These are phyloP conservation scores for Prosopocoilus inquinatus DNA, from an alignment of 2,888 invertebrate species.

Conservation along the genomic window DNA sequence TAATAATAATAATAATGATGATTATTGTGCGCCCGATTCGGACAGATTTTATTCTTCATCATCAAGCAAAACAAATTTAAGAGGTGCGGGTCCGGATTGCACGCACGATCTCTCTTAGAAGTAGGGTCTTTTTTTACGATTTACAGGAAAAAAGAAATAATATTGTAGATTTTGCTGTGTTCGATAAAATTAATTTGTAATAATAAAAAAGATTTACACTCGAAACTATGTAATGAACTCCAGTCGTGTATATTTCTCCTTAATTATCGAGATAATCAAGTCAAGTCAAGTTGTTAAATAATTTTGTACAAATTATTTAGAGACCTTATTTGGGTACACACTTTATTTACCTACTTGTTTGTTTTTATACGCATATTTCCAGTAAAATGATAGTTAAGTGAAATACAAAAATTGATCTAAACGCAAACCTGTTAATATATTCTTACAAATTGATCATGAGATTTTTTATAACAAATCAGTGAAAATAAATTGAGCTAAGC, in stretches of 20 bases:
- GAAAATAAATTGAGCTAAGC: constrained; percentile 18
- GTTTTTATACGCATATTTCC: constrained; percentile 12
- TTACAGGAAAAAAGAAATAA: constrained; percentile 15
- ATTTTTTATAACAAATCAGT: constrained; percentile 19
- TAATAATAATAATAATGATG: too few relatives aligned
- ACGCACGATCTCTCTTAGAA: constrained; percentile 7
- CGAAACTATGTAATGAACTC: constrained; percentile 4
- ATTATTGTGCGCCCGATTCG: constrained; percentile 9
- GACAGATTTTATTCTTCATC: constrained; percentile 5
- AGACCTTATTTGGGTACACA: constrained; percentile 11
- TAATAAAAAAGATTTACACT: constrained; percentile 10
- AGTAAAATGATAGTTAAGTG: constrained; percentile 2
- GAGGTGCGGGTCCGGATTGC: background rate
- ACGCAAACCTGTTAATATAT: constrained; percentile 16
- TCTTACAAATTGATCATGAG: constrained; percentile 16
- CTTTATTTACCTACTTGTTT: constrained; percentile 4
- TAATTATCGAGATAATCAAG: constrained; percentile 1
- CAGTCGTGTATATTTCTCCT: constrained; percentile 9
- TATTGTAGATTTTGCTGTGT: constrained; percentile 20
- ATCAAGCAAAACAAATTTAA: background rate
- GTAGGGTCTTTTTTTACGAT: constrained; percentile 22
- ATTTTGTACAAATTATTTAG: constrained; percentile 11
- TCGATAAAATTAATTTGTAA: constrained; percentile 16
- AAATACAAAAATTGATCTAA: constrained; percentile 9
- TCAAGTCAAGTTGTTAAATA: background rate